Conservation (phyloP, 2,797 vertebrate genomes). For the Pipistrellus nathusii region DNA sequence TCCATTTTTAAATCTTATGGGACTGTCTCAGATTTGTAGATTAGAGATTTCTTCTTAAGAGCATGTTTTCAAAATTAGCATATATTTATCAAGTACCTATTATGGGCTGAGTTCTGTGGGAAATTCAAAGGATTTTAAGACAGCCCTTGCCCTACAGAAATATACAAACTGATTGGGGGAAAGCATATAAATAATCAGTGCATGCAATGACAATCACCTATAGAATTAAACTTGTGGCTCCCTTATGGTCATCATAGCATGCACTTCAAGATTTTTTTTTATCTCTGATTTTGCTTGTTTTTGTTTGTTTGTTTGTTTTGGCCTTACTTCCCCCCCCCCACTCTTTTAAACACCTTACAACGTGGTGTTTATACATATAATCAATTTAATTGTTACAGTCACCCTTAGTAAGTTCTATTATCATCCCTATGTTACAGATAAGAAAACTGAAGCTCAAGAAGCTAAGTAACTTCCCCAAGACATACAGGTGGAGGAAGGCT, state of each 20-base stretch:
- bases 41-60: slow-evolving; percentile 1
- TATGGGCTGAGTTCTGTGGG: neutral
- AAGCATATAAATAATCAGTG: neutral
- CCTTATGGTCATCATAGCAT: neutral
- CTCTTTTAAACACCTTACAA: neutral
- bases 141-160: neutral
- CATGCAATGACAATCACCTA: neutral
- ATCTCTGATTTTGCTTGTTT: neutral
- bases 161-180: neutral
- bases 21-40: slow-evolving; percentile 33
- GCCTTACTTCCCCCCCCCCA: neutral
- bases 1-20: neutral
- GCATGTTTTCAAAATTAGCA: slow-evolving; percentile 35
- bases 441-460: slow-evolving; percentile 13
- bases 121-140: slow-evolving; percentile 49
- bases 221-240: slow-evolving; percentile 1
- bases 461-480: slow-evolving; percentile 10
- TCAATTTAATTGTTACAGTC: neutral
- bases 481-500: neutral
- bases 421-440: neutral
- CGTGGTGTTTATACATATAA: neutral
- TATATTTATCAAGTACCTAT: slow-evolving; percentile 31
- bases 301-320: neutral
- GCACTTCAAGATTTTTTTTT: neutral
- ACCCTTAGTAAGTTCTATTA: neutral